A percentile compares a stretch with the other conserved stretches of the same genome.
Conservation (phyloP, 1,140 invertebrate genomes). For the Drosophila arizonae region DNA sequence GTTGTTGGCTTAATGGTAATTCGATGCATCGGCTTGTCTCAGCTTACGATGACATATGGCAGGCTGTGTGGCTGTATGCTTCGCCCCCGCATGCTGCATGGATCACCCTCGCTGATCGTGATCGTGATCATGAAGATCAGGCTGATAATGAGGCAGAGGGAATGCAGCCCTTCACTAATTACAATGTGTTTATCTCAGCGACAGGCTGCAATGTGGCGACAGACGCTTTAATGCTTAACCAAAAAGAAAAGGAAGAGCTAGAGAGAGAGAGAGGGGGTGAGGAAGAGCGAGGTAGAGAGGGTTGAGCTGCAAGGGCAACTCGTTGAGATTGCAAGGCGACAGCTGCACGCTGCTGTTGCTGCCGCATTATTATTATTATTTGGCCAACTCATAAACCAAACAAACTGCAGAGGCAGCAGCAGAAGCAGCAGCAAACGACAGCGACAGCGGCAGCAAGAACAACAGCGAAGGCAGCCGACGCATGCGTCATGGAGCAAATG, state of each 20-base stretch:
- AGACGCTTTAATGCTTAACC: constrained; percentile 52
- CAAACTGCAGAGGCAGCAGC: constrained; percentile 34
- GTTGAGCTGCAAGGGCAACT: constrained; percentile 14
- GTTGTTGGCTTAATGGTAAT: constrained; percentile 34
- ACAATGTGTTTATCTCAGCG: constrained; percentile 66
- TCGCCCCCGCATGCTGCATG: constrained; percentile 13
- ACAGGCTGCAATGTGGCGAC: constrained; percentile 63
- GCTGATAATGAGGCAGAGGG: constrained; percentile 23
- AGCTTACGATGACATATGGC: constrained; percentile 74
- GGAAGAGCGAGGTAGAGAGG: background rate
- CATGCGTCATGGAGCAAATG: constrained; percentile 72
- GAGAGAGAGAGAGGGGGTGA: background rate
- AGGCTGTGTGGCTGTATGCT: background rate
- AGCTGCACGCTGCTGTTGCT: constrained; percentile 60
- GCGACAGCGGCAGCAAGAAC: too few relatives aligned
- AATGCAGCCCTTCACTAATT: constrained; percentile 65
- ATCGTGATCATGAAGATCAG: constrained; percentile 2
- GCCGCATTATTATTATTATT: constrained; percentile 44
- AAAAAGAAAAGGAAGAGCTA: background rate
- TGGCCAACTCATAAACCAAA: constrained; percentile 77
- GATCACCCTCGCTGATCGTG: background rate
- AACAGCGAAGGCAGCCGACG: constrained; percentile 25
- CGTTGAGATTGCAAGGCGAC: constrained; percentile 57
- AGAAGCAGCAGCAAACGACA: too few relatives aligned
- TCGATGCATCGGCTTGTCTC: constrained; percentile 64